A percentile compares a stretch with the other conserved stretches of the same genome.
Conservation (phyloP, 1,140 invertebrate species). For the Platyura marginata region DNA sequence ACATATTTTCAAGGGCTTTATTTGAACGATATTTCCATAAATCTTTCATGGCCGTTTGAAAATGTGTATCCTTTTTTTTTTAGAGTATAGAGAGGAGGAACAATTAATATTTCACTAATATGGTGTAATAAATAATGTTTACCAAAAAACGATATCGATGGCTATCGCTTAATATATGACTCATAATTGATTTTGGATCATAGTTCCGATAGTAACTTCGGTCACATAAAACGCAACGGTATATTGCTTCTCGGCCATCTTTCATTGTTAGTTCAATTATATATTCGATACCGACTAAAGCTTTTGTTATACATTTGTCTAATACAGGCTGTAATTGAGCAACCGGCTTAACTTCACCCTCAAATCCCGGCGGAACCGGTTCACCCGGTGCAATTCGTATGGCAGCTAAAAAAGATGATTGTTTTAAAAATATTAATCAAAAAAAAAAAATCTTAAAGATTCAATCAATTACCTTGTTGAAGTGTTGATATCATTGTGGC, state of each 20-base stretch:
- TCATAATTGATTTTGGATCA: too few species aligned
- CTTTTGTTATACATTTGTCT: slow-evolving; percentile 23
- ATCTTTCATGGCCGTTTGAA: slow-evolving; percentile 11
- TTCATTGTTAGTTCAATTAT: slow-evolving; percentile 45
- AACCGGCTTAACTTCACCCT: slow-evolving; percentile 33
- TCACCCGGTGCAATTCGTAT: slow-evolving; percentile 37
- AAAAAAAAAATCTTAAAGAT: too few species aligned
- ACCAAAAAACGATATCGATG: slow-evolving; percentile 42
- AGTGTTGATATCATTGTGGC: too few species aligned
- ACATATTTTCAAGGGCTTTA: slow-evolving; percentile 5
- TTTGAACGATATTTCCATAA: slow-evolving; percentile 6
- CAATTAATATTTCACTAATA: too few species aligned
- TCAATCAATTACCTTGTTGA: too few species aligned
- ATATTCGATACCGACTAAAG: slow-evolving; percentile 48
- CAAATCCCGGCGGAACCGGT: slow-evolving; percentile 48
- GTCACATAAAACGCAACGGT: slow-evolving; percentile 55
- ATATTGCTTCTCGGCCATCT: slow-evolving; percentile 39
- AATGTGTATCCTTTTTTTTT: slow-evolving; percentile 14
- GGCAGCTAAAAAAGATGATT: too few species aligned
- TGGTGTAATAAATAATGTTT: slow-evolving; percentile 9
- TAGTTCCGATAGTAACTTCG: slow-evolving; percentile 50
- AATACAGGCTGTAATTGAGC: slow-evolving; percentile 35
- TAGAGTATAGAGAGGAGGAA: too few species aligned
- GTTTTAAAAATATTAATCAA: too few species aligned
- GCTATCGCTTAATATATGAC: slow-evolving; percentile 50